A percentile compares a stretch with the other conserved stretches of the same genome.
Conservation (phyloP, 1,140 invertebrate species). For the Zaprionus capensis region DNA sequence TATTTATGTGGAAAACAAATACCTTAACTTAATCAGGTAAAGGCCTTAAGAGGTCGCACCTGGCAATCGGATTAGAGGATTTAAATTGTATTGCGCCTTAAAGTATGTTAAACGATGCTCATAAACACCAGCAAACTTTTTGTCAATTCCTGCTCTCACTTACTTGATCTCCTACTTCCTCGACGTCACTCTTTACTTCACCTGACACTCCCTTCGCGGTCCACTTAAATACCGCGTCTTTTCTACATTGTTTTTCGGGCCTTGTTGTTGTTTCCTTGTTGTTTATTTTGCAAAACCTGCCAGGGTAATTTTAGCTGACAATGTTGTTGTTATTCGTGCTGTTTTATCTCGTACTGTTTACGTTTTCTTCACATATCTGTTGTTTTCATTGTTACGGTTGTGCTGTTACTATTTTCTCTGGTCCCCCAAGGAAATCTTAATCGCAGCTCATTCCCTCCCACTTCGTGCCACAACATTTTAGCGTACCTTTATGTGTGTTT, state of each 20-base stretch:
- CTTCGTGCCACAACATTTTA: not conserved
- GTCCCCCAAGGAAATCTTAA: not conserved
- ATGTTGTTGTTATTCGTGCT: constrained; percentile 19
- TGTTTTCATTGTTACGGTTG: constrained; percentile 22
- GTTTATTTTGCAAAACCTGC: constrained; percentile 44
- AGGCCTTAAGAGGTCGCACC: not conserved
- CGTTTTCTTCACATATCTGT: constrained; percentile 20
- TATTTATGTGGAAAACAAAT: too few relatives aligned
- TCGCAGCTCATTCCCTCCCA: not conserved
- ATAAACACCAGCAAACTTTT: constrained; percentile 18
- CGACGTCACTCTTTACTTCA: not conserved
- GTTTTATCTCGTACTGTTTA: constrained; percentile 2
- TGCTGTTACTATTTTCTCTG: not conserved
- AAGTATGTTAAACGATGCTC: constrained; percentile 29
- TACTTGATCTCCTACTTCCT: constrained; percentile 10
- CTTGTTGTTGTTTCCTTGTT: constrained; percentile 20
- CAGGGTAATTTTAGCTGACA: constrained; percentile 40
- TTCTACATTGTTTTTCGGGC: constrained; percentile 36
- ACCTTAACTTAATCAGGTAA: not conserved
- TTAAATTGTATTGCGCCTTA: constrained; percentile 41
- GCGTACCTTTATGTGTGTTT: not conserved
- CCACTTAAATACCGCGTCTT: constrained; percentile 43
- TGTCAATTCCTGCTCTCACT: constrained; percentile 41
- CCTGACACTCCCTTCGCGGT: not conserved
- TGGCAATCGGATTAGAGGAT: constrained; percentile 36